These are phyloP conservation scores for Poeciliopsis turrubarensis DNA, from an alignment of 2,113 vertebrate species.

Conservation along the genomic window DNA sequence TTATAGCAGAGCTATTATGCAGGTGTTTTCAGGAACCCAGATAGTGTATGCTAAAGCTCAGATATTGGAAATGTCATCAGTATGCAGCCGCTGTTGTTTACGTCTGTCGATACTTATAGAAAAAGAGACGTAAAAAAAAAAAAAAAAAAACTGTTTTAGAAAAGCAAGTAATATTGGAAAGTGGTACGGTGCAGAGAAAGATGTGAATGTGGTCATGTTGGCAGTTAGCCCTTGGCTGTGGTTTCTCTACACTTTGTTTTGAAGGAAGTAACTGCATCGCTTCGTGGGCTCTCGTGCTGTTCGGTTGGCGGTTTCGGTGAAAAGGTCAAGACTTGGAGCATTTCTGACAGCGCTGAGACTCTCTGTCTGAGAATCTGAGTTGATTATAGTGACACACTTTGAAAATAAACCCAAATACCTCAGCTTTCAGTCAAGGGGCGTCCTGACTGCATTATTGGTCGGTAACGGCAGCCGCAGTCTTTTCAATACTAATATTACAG, in stretches of 20 bases:
- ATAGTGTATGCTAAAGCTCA: background rate
- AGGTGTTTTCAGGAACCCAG: conserved; percentile 8
- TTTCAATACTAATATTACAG: background rate
- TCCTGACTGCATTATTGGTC: conserved; percentile 43
- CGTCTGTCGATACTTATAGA: conserved; percentile 1
- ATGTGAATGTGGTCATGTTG: conserved; percentile 12
- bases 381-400: conserved; percentile 44
- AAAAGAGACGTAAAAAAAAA: background rate
- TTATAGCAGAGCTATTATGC: conserved; percentile 18
- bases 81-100: background rate
- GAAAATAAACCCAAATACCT: conserved; percentile 45
- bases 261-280: background rate
- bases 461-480: conserved; percentile 13
- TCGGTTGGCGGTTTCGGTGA: conserved; percentile 15
- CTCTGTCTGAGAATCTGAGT: conserved; percentile 48
- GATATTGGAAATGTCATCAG: background rate
- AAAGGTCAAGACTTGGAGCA: conserved; percentile 41
- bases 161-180: background rate
- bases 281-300: background rate
- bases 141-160: background rate
- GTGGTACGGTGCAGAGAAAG: background rate
- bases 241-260: background rate
- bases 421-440: conserved; percentile 17
- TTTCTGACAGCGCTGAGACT: conserved; percentile 39
- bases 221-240: conserved; percentile 10